Evolutionary conservation across 2,888 invertebrate species (phyloP).

Genomic region (Falcaria lacertinaria): DNA sequence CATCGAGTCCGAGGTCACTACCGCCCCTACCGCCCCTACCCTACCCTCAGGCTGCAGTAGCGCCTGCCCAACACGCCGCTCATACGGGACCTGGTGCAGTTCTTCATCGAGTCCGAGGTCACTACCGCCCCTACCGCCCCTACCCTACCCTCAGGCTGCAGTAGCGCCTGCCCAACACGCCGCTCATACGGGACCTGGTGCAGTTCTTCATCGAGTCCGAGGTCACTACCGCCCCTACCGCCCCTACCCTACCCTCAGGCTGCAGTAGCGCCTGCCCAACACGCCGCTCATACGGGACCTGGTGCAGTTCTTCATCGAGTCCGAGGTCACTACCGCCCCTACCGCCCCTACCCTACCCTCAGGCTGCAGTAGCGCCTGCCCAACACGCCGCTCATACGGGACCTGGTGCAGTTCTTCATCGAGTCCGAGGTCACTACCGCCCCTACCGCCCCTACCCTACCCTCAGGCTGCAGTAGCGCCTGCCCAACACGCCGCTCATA

Average conservation of each 20-base stretch:
- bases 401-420: too few species aligned
- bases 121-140: conserved; percentile 1
- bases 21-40: neutral
- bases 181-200: conserved; percentile 91
- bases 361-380: too few species aligned
- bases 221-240: conserved; percentile 36
- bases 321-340: conserved; percentile 80
- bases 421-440: conserved; percentile 84
- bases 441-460: neutral
- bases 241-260: neutral
- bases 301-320: too few species aligned
- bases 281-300: conserved; percentile 92
- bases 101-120: conserved; percentile 98
- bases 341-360: neutral
- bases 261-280: conserved; percentile 74
- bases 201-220: too few species aligned
- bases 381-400: conserved; percentile 91
- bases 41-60: too few species aligned
- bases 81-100: conserved; percentile 96
- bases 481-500: conserved; percentile 88
- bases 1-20: conserved; percentile 93
- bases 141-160: neutral
- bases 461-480: too few species aligned
- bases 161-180: conserved; percentile 82
- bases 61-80: conserved; percentile 84